Base-by-base conservation (phyloP, 2,888 invertebrate species). In the Drosophila multiciliata region DNA sequence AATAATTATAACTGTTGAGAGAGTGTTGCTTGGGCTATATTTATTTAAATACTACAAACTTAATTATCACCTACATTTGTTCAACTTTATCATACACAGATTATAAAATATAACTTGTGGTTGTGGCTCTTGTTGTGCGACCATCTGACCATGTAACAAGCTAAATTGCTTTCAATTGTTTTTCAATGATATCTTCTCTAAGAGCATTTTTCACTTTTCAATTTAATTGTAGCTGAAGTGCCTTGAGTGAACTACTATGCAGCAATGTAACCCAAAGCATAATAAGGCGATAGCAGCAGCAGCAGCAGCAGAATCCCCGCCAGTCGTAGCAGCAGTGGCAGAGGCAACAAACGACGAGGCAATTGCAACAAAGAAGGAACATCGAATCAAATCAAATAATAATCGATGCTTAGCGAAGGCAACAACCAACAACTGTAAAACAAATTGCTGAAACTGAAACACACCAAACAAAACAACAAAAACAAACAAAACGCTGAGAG, bases 191-290 rank as follows among this genome's bases (percentile, higher is more conserved):
- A 15, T 29, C 42, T 26, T 23, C 20, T 48, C 29, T 17, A 20
- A 38, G 17, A 45, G 23, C 8, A 4, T 26, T 15, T 23, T 26
- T 26, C 35, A 50, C 11, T 65, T 32, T 55, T 9, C 26, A 36
- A 29, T 58, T 62, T 65, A 57, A 74, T 78, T 78, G 49, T 78
- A 78, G 78, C 65, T 71, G 45, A 50, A 66, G 78, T 59, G 78
- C 78, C 71, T 78, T 67, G 65, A 60, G 59, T 60, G 55, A 70
- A 29, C 36, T 20, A 42, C 48, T 52, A 49, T 71, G 73, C 70
- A 79, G 59, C 76, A 73, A 79, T 80, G 80, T 80, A 66, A 80
- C 70, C 61, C 60, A 45, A 52, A 20, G 59, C 50, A 45, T 40
- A 63, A 38, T 33, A 50, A 62, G 61, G 54, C 40, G 64, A 64